Percentiles rank a stretch among this genome's conserved stretches.
Conservation (phyloP, 2,797 vertebrate genomes). For the Yasuhikotakia modesta region DNA sequence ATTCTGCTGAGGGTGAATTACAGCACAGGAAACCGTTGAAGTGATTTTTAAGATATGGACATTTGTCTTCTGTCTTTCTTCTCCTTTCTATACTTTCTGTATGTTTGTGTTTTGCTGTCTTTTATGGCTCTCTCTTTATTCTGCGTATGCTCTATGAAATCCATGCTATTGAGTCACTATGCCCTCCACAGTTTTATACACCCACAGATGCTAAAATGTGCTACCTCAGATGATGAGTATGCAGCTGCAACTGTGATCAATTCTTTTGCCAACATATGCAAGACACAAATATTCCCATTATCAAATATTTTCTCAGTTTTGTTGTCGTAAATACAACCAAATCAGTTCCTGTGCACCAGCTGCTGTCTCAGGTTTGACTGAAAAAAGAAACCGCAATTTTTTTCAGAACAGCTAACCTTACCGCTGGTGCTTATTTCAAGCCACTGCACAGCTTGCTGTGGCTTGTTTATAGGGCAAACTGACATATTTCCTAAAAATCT, state of each 20-base stretch:
- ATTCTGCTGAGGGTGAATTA: neutral
- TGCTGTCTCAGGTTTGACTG: slow-evolving; percentile 43
- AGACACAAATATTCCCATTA: neutral
- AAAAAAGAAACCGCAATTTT: slow-evolving; percentile 2
- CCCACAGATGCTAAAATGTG: slow-evolving; percentile 32
- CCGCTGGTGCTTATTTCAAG: slow-evolving; percentile 28
- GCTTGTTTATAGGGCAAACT: neutral
- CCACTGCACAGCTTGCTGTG: slow-evolving; percentile 8
- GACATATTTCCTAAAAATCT: slow-evolving; percentile 2
- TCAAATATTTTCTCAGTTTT: slow-evolving; percentile 16
- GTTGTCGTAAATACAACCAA: neutral
- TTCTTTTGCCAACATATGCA: slow-evolving; percentile 41
- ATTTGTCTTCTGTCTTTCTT: neutral
- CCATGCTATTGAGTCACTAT: slow-evolving; percentile 22
- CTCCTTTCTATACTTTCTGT: neutral
- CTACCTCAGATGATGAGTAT: slow-evolving; percentile 56
- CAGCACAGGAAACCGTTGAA: neutral
- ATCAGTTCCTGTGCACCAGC: slow-evolving; percentile 15
- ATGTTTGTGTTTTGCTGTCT: neutral
- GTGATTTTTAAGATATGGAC: neutral
- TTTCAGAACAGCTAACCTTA: slow-evolving; percentile 30
- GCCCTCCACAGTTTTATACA: slow-evolving; percentile 21
- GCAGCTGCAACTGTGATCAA: slow-evolving; percentile 28
- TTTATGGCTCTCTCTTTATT: slow-evolving; percentile 1
- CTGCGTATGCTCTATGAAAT: slow-evolving; percentile 35